Evolutionary conservation across 2,113 vertebrate genomes (phyloP), one percentile per base, ranked within the genome.

Genomic region (Lipotes vexillifer): DNA sequence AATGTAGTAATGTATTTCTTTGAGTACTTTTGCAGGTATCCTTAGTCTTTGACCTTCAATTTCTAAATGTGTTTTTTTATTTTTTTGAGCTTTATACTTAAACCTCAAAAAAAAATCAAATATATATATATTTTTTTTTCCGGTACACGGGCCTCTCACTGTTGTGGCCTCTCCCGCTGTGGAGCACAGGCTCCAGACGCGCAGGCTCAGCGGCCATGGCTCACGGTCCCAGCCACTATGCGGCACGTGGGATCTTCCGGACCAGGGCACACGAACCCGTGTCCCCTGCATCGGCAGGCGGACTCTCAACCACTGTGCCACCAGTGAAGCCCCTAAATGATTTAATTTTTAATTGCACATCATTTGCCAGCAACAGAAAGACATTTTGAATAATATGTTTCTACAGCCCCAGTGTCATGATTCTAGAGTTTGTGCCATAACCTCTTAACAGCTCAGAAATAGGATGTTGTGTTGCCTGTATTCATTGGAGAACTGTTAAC

Each of bases 401-500:
- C 8, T 46, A 49, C 2, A 57, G 71, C 18, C 6, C 71, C 80
- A 38, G 55, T 13, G 6, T 96, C 74, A 57, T 49, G 29, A 90
- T 78, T 85, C 96, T 85, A 95, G 14, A 84, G 59, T 96, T 71
- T 82, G 49, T 92, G 31, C 8, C 83, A 72, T 10, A 68, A 96
- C 65, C 66, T 92, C 94, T 88, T 89, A 97, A 91, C 33, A 95
- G 41, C 63, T 96, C 75, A 96, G 92, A 96, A 97, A 94, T 4
- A 80, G 65, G 52, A 90, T 78, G 80, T 38, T 85, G 85, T 98
- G 74, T 96, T 31, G 27, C 71, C 21, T 81, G 1, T 90, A 87
- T 97, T 98, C 85, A 95, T 84, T 80, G 94, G 95, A 97, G 96
- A 92, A 89, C 44, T 93, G 29, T 97, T 97, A 98, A 93, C n/a